Conservation (phyloP, 2,113 vertebrate species). For the Acanthisitta chloris region DNA sequence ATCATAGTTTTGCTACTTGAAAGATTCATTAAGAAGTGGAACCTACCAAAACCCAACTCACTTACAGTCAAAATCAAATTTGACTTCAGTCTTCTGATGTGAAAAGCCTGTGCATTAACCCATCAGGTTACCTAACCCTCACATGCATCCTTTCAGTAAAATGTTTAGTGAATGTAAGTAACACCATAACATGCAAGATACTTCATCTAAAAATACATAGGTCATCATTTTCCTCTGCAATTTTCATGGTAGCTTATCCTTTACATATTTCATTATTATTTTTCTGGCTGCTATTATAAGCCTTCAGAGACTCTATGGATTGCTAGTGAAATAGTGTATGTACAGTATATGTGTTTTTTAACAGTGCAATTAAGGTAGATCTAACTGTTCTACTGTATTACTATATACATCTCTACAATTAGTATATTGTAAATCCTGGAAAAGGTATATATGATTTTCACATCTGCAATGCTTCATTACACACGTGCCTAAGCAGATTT, state of each 20-base stretch:
- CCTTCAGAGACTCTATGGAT: not conserved
- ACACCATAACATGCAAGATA: not conserved
- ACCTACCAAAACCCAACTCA: not conserved
- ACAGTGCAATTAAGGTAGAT: not conserved
- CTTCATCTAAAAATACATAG: not conserved
- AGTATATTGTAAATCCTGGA: not conserved
- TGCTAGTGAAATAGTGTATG: not conserved
- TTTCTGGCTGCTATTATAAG: slow-evolving; percentile 6
- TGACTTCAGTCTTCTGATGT: not conserved
- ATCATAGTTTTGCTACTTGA: not conserved
- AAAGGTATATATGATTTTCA: not conserved
- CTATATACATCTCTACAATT: not conserved
- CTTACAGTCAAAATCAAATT: slow-evolving; percentile 7
- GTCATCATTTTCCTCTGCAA: not conserved
- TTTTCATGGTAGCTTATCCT: not conserved
- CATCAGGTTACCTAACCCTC: not conserved
- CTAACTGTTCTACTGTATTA: not conserved
- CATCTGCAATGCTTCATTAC: not conserved
- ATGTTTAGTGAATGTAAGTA: not conserved
- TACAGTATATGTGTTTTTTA: not conserved
- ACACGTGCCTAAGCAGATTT: not conserved
- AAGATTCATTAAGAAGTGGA: not conserved
- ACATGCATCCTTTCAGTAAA: not conserved
- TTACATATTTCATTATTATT: slow-evolving; percentile 20
- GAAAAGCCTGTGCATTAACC: not conserved